Percentiles rank a stretch among this genome's conserved stretches.
Conservation (phyloP, 2,888 invertebrate species). For the Spisula subtruncata region DNA sequence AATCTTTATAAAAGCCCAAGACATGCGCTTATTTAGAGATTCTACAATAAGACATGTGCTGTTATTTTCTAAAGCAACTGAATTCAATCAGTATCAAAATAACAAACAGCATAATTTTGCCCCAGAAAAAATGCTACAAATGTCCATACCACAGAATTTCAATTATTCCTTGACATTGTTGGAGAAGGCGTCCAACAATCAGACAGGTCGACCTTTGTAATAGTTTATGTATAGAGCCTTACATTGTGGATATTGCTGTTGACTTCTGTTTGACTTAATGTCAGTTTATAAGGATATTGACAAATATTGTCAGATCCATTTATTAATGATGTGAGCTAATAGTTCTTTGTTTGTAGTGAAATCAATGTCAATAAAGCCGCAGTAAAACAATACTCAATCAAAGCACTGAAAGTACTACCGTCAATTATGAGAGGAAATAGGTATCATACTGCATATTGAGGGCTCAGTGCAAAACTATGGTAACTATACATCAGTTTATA, state of each 20-base stretch:
- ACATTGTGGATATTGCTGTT: background rate
- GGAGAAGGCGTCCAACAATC: too few species aligned
- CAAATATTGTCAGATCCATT: slow-evolving; percentile 3
- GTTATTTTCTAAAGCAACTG: too few species aligned
- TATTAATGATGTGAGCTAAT: slow-evolving; percentile 21
- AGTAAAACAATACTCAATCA: background rate
- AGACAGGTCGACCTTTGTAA: background rate
- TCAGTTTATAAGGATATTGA: slow-evolving; percentile 10
- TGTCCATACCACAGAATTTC: background rate
- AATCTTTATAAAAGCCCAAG: too few species aligned
- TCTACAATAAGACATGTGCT: too few species aligned
- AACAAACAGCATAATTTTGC: too few species aligned
- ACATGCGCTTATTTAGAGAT: too few species aligned
- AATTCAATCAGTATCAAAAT: too few species aligned
- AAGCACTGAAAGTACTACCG: background rate
- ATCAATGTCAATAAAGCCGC: background rate
- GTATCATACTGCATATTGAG: too few species aligned
- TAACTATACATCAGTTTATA: too few species aligned
- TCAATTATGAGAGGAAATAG: background rate
- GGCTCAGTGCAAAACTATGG: too few species aligned
- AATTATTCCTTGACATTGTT: background rate
- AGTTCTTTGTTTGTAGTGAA: background rate
- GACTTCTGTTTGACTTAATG: slow-evolving; percentile 14
- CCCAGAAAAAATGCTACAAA: background rate
- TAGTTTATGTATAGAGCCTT: background rate